Evolutionary conservation across 2,113 vertebrate species (phyloP), one percentile per base, ranked within the genome.

Genomic region (Macrotus californicus): DNA sequence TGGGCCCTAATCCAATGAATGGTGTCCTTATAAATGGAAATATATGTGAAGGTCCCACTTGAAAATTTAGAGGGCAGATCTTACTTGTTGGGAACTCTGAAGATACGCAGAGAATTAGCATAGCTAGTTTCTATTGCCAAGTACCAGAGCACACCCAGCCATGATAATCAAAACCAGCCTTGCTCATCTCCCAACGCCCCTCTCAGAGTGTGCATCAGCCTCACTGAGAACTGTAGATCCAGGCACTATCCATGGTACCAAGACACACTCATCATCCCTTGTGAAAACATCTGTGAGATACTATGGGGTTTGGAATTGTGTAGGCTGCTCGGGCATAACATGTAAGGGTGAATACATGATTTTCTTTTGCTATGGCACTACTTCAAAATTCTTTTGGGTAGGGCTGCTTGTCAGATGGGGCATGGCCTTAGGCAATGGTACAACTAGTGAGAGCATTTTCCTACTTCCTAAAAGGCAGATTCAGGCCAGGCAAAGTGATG

Each of bases 191-290:
- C 70, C 14, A 12, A 18, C 0, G 14, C 29, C 52, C 3, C 16
- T 18, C 4, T 16, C n/a, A 15, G 69, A 13, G 5, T 1, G 6
- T 22, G 43, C 50, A 8, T 31, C 61, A n/a, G 16, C 24, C 16
- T 48, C 1, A 0, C 67, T 15, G 41, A 29, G 48, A 59, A 15
- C 66, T 3, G 0, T 12, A 0, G 1, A 18, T 39, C 41, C 4
- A 9, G 22, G 31, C 24, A 15, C 5, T 39, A 22, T n/a, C 1
- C 2, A 2, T 11, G n/a, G 43, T 3, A 5, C 43, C 1, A 22
- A 12, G 59, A 50, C 22, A 26, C 7, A 9, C n/a, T 26, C 29
- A 36, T 31, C 15, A 0, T 54, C 61, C 41, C 43, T 8, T 29
- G 15, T 46, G 48, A 9, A 14, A 6, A 41, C 29, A 29, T 31